Evolutionary conservation across 2,888 invertebrate genomes (phyloP), one percentile per base, ranked within the genome.

Genomic region (Lapara coniferarum): DNA sequence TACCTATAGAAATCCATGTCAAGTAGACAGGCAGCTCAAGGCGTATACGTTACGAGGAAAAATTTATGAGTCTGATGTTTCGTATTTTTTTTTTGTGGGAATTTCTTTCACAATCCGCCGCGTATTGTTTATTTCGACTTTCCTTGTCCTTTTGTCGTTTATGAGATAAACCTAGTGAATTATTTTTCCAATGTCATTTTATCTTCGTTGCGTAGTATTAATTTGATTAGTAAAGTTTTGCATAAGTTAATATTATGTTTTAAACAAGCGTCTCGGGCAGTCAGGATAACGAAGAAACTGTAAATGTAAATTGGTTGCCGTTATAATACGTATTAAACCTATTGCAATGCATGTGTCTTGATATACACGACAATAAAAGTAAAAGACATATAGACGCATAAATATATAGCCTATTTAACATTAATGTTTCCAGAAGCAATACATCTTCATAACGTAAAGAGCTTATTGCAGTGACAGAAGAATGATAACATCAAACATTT

Each of bases 1-100:
- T 83, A 79, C 79, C 85, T 86, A 85, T 92, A 88, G 92, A 91
- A 92, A 93, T 92, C 91, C 92, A 93, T 93, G 93, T 93, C 93
- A 93, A 93, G 93, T 88, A 85, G 87, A 85, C 86, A 83, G 86
- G 83, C 88, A 85, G 82, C 85, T 83, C 87, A 89, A 89, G 89
- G 89, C 85, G 83, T 80, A 82, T 83, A 81, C 81, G 81, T 78
- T 84, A 83, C 80, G 77, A 89, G 92, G 91, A 89, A 90, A 69
- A 91, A 92, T 91, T 90, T 90, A 92, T 83, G 83, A 82, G 80
- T 73, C 77, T 78, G 73, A 74, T 80, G 78, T 63, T 63, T 44
- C 76, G 81, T 81, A 73, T 78, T 81, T 77, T 78, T 25, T 80
- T 79, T 82, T 79, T 82, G 81, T 81, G 81, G 79, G 82, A 81